Evolutionary conservation across 2,113 vertebrate genomes (phyloP).

Genomic region (Podilymbus podiceps): DNA sequence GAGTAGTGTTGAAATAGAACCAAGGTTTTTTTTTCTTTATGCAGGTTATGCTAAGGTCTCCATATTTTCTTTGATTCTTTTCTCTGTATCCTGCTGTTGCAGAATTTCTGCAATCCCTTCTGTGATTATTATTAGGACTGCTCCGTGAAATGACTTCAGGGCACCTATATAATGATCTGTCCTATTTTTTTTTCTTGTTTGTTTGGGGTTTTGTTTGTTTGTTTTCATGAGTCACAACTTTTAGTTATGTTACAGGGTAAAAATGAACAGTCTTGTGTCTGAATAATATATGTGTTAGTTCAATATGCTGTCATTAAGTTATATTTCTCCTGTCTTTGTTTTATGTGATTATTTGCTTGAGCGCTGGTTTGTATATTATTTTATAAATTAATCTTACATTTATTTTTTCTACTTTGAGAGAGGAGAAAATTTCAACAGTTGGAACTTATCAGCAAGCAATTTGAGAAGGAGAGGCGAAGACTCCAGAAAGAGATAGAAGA

Average conservation of each 20-base stretch:
- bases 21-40: neutral
- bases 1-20: neutral
- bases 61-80: neutral
- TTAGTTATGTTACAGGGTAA: neutral
- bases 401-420: conserved; percentile 58
- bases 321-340: neutral
- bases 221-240: neutral
- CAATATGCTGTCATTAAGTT: neutral
- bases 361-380: neutral
- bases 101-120: neutral
- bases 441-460: conserved; percentile 72
- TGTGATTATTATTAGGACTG: neutral
- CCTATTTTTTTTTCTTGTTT: neutral
- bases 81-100: neutral
- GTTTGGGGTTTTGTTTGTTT: neutral
- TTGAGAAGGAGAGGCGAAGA: conserved; percentile 80
- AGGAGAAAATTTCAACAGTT: conserved; percentile 79
- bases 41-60: neutral
- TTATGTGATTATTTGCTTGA: neutral
- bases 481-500: conserved; percentile 75
- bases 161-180: neutral
- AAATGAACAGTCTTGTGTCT: neutral
- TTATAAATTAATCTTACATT: neutral
- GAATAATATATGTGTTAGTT: neutral
- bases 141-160: neutral